A percentile compares a stretch with the other conserved stretches of the same genome.
These are phyloP conservation scores for Euwallacea similis DNA, from an alignment of 1,140 invertebrate genomes.

Conservation along the genomic window DNA sequence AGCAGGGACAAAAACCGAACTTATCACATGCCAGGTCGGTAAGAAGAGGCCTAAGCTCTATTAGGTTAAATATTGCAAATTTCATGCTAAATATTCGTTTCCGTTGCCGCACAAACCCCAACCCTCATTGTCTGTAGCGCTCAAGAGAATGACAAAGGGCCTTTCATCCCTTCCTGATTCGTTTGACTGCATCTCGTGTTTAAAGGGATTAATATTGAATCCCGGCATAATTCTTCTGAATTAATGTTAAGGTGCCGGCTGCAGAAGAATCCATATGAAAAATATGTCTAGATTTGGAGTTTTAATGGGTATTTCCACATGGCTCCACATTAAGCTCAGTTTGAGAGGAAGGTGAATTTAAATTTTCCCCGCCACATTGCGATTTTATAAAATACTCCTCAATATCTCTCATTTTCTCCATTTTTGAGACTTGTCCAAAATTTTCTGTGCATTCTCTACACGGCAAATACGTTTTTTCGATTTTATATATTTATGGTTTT, in stretches of 20 bases:
- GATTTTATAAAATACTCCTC: too few species aligned
- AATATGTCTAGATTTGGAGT: not conserved
- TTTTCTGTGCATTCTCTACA: too few species aligned
- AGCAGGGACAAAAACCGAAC: not conserved
- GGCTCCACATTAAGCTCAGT: too few species aligned
- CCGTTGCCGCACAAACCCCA: conserved; percentile 20
- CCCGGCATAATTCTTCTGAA: conserved; percentile 32
- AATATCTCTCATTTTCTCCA: too few species aligned
- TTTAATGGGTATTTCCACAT: too few species aligned
- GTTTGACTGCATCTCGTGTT: conserved; percentile 37
- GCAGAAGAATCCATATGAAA: not conserved
- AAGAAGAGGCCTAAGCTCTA: not conserved
- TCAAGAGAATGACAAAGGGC: conserved; percentile 4
- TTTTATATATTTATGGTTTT: too few species aligned
- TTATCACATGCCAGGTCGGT: too few species aligned
- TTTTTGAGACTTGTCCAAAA: too few species aligned
- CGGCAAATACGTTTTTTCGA: too few species aligned
- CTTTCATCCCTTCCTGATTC: conserved; percentile 33
- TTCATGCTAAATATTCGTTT: conserved; percentile 24
- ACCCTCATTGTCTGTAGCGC: conserved; percentile 13
- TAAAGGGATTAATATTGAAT: conserved; percentile 41
- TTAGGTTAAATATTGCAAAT: conserved; percentile 6
- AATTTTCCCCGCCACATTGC: too few species aligned
- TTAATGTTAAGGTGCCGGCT: conserved; percentile 24
- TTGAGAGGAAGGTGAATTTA: too few species aligned